Conservation (phyloP, 64 coral and sea anemone genomes). For the Dendrophyllia cribrosa region DNA sequence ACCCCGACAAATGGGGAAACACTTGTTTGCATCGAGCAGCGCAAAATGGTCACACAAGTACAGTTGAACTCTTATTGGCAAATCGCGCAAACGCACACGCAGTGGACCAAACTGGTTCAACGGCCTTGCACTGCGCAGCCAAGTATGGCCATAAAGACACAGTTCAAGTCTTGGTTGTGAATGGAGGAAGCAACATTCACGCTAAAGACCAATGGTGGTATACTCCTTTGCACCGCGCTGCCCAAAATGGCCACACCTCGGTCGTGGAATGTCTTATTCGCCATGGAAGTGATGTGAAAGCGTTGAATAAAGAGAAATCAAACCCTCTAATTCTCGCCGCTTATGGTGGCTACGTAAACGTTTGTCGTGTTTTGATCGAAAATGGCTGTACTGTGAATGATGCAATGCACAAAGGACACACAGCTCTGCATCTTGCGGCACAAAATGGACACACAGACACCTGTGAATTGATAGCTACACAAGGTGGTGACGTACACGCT, state of each 20-base stretch:
- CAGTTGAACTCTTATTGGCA: constrained; percentile 48
- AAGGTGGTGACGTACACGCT: constrained; percentile 57
- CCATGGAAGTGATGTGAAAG: constrained; percentile 55
- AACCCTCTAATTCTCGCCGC: constrained; percentile 71
- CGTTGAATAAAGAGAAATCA: constrained; percentile 49
- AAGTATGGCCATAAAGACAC: constrained; percentile 65
- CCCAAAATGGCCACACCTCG: constrained; percentile 81
- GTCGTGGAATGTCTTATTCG: constrained; percentile 48
- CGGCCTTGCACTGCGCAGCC: constrained; percentile 69
- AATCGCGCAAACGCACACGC: constrained; percentile 63
- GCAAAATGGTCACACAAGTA: constrained; percentile 71
- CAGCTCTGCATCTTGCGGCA: constrained; percentile 78
- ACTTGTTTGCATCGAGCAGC: constrained; percentile 65
- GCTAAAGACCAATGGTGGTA: constrained; percentile 75
- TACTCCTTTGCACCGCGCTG: constrained; percentile 61
- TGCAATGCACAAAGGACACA: constrained; percentile 51
- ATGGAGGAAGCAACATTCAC: constrained; percentile 49
- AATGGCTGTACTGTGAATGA: constrained; percentile 55
- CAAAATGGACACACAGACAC: constrained; percentile 81
- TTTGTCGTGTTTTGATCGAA: constrained; percentile 59
- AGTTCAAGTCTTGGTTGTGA: constrained; percentile 56
- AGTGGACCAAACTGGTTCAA: constrained; percentile 62
- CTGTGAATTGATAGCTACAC: constrained; percentile 49
- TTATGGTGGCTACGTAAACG: constrained; percentile 68
- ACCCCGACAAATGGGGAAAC: constrained; percentile 78